Evolutionary conservation across 2,113 vertebrate genomes (phyloP).

Genomic region (Larimichthys polyactis): DNA sequence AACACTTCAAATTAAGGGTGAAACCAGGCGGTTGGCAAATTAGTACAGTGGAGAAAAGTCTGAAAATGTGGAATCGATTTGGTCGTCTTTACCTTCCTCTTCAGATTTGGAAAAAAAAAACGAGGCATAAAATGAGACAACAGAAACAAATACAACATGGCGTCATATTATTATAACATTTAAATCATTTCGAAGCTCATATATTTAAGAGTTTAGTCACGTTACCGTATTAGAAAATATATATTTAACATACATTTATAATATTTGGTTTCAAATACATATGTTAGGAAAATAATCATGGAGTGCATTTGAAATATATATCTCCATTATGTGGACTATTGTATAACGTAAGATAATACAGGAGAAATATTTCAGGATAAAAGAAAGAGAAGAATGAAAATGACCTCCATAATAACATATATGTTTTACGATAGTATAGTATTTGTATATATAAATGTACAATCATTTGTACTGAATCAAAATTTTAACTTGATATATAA

Average conservation of each 20-base stretch:
- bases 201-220: neutral
- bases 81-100: constrained; percentile 91
- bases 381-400: neutral
- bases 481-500: too few species aligned
- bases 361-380: neutral
- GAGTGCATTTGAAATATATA: neutral
- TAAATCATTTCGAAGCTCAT: neutral
- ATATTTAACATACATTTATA: neutral
- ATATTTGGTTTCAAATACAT: neutral
- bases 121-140: constrained; percentile 36
- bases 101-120: constrained; percentile 79
- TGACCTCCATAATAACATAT: too few species aligned
- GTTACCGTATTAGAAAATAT: neutral
- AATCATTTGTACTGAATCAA: too few species aligned
- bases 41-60: constrained; percentile 69
- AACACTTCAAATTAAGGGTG: constrained; percentile 77
- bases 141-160: constrained; percentile 32
- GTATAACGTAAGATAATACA: too few species aligned
- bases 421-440: too few species aligned
- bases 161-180: neutral
- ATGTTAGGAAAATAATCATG: neutral
- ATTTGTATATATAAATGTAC: too few species aligned
- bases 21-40: constrained; percentile 62
- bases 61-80: constrained; percentile 48
- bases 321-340: neutral